Evolutionary conservation across 2,888 invertebrate species (phyloP), one percentile per base, ranked within the genome.

Genomic region (Gymnocheta viridis): DNA sequence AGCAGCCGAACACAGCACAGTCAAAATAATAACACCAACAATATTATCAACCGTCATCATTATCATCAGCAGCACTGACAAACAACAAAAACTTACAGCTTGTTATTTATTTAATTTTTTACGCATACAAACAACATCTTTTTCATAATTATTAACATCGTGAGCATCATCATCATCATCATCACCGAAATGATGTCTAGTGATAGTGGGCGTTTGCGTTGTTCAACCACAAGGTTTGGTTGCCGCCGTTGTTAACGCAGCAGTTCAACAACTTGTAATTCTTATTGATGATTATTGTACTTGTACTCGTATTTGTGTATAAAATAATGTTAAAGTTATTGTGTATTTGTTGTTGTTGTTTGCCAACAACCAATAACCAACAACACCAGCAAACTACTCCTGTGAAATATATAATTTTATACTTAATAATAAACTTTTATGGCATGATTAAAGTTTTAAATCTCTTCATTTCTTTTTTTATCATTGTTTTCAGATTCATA

Each of bases 261-360:
- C 85, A 82, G 82, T 82, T 85, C 85, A 86, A 89, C 88, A 89
- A 89, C 89, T 88, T 90, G 90, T 90, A 90, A 90, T 90, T 89
- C 91, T 90, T 90, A 90, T 90, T 90, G 91, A 90, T 89, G 90
- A 88, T 74, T 62, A 56, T 70, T 73, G 29, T 49, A 38, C 7
- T 58, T 41, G 60, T 49, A 14, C 17, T 12, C 14, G 60, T 49
- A 35, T 60, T 27, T 62, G 51, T 62, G 3, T 19, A 47, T 49
- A 38, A 60, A 62, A n/a, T 44, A 41, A 24, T 70, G 27, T 27
- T 32, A 32, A 60, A 70, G 10, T 49, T 76, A 44, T 62, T 69
- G 32, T 58, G 9, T 27, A 58, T 14, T 32, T 49, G 49, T 44
- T 69, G 35, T 7, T 67, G 62, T 62, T 38, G 69, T 38, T 54